Evolutionary conservation across 2,113 vertebrate species (phyloP).

Genomic region (Cnemophilus loriae): DNA sequence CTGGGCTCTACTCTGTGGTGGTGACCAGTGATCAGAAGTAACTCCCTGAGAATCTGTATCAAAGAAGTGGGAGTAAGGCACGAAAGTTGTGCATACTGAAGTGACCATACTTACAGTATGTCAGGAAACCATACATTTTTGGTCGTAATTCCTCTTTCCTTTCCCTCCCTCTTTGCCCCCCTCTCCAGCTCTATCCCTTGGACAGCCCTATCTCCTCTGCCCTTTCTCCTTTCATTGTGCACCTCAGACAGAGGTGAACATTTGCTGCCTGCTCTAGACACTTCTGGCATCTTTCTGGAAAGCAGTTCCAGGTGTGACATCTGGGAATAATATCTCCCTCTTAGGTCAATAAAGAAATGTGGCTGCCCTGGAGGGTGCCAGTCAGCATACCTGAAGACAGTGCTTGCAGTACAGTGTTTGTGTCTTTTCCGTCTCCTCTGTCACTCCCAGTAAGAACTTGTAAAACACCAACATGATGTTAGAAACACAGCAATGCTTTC

Average conservation of each 20-base stretch:
- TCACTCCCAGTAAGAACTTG: neutral
- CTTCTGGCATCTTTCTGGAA: neutral
- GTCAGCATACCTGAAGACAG: neutral
- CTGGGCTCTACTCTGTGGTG: neutral
- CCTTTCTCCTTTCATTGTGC: neutral
- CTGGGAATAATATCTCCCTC: neutral
- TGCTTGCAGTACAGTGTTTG: neutral
- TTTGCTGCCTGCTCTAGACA: neutral
- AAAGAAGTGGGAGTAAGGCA: neutral
- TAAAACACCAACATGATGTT: neutral
- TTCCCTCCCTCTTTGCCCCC: neutral
- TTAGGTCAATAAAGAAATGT: neutral
- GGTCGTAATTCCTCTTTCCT: neutral
- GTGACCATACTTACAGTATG: neutral
- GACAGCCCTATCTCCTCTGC: neutral
- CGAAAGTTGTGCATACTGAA: rapidly evolving
- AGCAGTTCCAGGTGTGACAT: neutral
- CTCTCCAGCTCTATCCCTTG: neutral
- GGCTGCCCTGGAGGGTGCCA: neutral
- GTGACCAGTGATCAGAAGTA: neutral
- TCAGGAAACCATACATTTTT: neutral
- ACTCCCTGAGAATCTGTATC: neutral
- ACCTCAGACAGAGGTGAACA: neutral
- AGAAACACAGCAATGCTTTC: neutral
- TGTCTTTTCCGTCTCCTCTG: neutral